Base-by-base conservation (phyloP, 2,888 invertebrate genomes). In the Hirtodrosophila histrioides region DNA sequence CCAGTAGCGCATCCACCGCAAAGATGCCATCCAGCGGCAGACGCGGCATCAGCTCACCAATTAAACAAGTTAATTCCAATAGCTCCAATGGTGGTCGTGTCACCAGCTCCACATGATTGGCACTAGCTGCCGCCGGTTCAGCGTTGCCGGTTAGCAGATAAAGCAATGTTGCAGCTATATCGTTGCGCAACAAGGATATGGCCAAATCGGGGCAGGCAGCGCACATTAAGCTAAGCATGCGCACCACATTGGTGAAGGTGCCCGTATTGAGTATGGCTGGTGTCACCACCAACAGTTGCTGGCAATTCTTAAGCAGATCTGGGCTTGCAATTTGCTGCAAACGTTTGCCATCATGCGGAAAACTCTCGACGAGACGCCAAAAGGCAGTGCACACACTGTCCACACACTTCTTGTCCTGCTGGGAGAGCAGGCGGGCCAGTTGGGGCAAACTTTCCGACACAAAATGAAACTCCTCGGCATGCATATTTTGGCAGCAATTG, bases 341-440 rank as follows among this genome's bases (percentile, higher is more conserved):
- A 71, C 97, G 95, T 24, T 95, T 94, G 12, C 98, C 95, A 90
- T 99, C 98, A 82, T 96, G 94, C 90, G 98, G 98, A 92, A 98
- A 98, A 91, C 98, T 98, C 90, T 99, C 99, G 45, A 99, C 98
- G 43, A 99, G 93, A 4, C 99, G 95, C 61, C 98, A 97, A 93
- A 99, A 99, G 23, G 99, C 98, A 75, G 98, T 94, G 88, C 99
- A 99, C 10, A 99, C 98, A 89, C 97, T 97, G 90, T 99, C 99
- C 40, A 99, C 98, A 62, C 98, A 98, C 90, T 99, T 99, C 92
- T 99, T 99, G 92, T 99, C 99, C 92, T 98, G 95, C 90, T 96
- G 96, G 1, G 95, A 94, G 49, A 96, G 91, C 88, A 96, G 93
- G 70, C 91, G 95, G 46, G 98, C 97, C 53, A 99, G 93, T 53